These are phyloP conservation scores for Melieria omissa DNA, from an alignment of 2,888 invertebrate species.

Conservation along the genomic window DNA sequence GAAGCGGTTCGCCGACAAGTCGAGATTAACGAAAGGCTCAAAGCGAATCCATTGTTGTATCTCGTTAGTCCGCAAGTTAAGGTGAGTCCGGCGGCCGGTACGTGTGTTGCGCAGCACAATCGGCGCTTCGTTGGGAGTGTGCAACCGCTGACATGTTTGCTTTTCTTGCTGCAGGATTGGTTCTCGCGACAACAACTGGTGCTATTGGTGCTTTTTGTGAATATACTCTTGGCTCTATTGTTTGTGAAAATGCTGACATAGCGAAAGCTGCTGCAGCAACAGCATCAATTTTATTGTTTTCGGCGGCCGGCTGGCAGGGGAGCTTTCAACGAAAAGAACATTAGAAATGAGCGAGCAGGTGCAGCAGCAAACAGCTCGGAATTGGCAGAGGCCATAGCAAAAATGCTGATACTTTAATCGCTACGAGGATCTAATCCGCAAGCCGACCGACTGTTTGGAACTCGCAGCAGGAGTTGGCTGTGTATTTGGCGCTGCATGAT, in stretches of 20 bases:
- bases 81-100: slow-evolving; percentile 70
- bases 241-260: slow-evolving; percentile 96
- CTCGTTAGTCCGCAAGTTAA: slow-evolving; percentile 97
- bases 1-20: slow-evolving; percentile 93
- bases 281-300: slow-evolving; percentile 1
- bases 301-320: background rate
- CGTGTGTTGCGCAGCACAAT: background rate
- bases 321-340: background rate
- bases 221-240: slow-evolving; percentile 93
- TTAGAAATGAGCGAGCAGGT: background rate
- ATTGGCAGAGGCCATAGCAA: too few species aligned
- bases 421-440: too few species aligned
- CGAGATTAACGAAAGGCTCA: slow-evolving; percentile 90
- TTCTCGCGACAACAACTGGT: slow-evolving; percentile 95
- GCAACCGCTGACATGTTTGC: background rate
- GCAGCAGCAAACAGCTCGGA: slow-evolving; percentile 27
- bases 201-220: slow-evolving; percentile 92
- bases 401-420: too few species aligned
- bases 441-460: too few species aligned
- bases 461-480: too few species aligned
- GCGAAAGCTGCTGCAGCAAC: slow-evolving; percentile 68
- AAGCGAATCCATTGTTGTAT: slow-evolving; percentile 95
- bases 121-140: background rate
- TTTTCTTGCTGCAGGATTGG: slow-evolving; percentile 80
- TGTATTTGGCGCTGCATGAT: too few species aligned